A percentile compares a stretch with the other conserved stretches of the same genome.
These are phyloP conservation scores for Nephrotoma appendiculata DNA, from an alignment of 2,888 invertebrate species.

Conservation along the genomic window DNA sequence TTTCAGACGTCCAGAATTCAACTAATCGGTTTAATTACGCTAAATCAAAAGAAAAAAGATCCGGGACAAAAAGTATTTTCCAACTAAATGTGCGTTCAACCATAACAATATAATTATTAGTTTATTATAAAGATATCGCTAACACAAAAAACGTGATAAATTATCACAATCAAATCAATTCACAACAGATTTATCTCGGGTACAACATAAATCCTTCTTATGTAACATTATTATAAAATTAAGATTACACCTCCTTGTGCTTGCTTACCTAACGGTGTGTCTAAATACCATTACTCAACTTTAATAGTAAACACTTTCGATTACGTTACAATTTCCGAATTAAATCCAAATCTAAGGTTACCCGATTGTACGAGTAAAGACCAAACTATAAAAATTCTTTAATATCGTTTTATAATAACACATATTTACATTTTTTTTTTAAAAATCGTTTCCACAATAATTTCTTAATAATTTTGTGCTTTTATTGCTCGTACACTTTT, in stretches of 20 bases:
- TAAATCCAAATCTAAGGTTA: not conserved
- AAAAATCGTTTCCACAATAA: not conserved
- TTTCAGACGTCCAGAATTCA: no score
- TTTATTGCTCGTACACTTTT: not conserved
- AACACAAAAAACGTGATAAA: not conserved
- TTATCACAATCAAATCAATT: not conserved
- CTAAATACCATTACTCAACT: not conserved
- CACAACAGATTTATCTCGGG: no score
- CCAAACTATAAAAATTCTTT: not conserved
- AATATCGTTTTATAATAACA: not conserved
- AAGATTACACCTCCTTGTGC: not conserved
- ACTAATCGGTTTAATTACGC: no score
- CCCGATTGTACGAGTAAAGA: not conserved
- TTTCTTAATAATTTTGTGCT: not conserved
- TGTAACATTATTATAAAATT: not conserved
- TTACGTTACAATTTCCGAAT: not conserved
- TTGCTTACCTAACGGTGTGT: not conserved
- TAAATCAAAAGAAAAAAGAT: not conserved
- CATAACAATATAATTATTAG: not conserved
- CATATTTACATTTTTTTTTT: not conserved
- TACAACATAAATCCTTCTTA: not conserved
- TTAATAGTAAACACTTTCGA: not conserved
- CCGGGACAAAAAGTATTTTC: not conserved
- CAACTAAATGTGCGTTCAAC: not conserved
- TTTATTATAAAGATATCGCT: no score